A percentile compares a stretch with the other conserved stretches of the same genome.
Conservation (phyloP, 2,113 vertebrate genomes). For the Mellivora capensis region DNA sequence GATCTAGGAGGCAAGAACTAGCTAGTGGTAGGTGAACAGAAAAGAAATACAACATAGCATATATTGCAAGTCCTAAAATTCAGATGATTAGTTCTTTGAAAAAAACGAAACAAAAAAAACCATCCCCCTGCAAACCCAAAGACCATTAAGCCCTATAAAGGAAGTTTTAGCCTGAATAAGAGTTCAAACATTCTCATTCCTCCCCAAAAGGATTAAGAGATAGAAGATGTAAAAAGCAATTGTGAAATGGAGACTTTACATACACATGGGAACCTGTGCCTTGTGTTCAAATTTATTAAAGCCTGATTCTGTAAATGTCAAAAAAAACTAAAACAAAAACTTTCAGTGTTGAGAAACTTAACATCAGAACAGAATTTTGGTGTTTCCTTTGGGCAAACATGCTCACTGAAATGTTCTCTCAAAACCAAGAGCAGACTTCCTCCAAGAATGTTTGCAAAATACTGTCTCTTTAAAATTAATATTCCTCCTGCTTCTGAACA, state of each 20-base stretch:
- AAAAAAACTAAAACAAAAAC: too few species aligned
- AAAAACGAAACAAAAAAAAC: background rate
- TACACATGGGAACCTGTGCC: background rate
- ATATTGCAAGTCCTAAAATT: background rate
- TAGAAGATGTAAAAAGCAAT: background rate
- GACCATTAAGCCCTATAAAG: background rate
- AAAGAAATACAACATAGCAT: background rate
- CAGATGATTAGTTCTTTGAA: background rate
- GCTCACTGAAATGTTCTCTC: background rate
- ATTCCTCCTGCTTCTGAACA: background rate
- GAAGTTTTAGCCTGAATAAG: background rate
- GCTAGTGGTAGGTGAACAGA: background rate
- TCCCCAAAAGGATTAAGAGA: background rate
- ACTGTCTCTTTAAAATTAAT: background rate
- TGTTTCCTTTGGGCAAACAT: background rate
- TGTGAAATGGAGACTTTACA: background rate
- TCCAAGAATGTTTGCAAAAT: background rate
- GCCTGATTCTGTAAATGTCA: background rate
- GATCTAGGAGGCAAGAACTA: background rate
- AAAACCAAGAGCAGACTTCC: background rate
- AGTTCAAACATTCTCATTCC: background rate
- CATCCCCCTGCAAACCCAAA: background rate
- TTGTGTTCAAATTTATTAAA: constrained; percentile 52
- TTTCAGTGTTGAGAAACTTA: background rate
- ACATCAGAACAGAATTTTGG: background rate